phyloP scores from a whole-genome alignment of 2,888 invertebrate genomes.

The Oasisia sp. region DNA sequence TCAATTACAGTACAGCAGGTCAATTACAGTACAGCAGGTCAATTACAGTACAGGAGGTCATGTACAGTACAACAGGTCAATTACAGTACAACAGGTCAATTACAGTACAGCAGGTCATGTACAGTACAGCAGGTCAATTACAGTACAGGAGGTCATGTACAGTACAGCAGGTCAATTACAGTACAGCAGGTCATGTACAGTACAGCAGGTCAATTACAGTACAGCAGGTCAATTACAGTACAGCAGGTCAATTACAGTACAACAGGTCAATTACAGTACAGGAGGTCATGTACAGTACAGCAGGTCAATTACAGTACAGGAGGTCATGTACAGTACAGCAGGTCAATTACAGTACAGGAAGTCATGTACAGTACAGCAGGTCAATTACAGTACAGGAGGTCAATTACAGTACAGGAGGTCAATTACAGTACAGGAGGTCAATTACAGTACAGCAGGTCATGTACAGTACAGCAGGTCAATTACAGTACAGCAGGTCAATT shows the following conservation, averaged over 20 bases:
- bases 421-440: too few relatives aligned
- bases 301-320: not conserved
- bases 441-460: not conserved
- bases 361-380: not conserved
- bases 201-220: not conserved
- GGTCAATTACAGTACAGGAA: not conserved
- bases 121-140: not conserved
- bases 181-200: not conserved
- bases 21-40: too few relatives aligned
- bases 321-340: not conserved
- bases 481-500: not conserved
- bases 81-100: not conserved
- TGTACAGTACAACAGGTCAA: not conserved
- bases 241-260: not conserved
- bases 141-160: too few relatives aligned
- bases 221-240: not conserved
- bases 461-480: not conserved
- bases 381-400: not conserved
- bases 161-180: too few relatives aligned
- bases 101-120: not conserved
- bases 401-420: not conserved
- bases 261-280: not conserved
- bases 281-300: too few relatives aligned
- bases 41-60: not conserved
- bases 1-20: not conserved